Conservation (phyloP, 2,797 vertebrate genomes). For the Erethizon dorsatum region DNA sequence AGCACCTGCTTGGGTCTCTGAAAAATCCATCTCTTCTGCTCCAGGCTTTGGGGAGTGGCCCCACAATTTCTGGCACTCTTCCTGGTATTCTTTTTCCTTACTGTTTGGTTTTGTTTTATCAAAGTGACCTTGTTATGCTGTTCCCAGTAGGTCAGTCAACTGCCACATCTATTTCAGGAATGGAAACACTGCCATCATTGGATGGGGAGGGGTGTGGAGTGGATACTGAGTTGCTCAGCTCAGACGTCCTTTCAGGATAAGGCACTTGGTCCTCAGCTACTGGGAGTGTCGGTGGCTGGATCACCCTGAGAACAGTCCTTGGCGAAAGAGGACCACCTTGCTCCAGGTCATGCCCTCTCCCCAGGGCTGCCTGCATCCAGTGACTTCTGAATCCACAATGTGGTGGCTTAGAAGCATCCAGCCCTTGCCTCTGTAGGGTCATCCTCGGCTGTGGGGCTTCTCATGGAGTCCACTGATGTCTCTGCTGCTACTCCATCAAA, state of each 20-base stretch:
- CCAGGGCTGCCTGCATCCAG: background rate
- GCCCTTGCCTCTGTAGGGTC: background rate
- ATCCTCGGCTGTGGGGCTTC: background rate
- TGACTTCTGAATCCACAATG: background rate
- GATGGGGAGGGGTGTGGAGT: fast-evolving
- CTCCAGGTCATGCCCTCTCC: background rate
- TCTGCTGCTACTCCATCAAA: background rate
- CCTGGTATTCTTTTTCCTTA: background rate
- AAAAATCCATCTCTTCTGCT: background rate
- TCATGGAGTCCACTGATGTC: background rate
- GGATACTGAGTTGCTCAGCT: background rate
- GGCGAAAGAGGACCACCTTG: background rate
- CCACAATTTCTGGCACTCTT: background rate
- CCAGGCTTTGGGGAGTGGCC: background rate
- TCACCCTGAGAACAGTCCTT: background rate
- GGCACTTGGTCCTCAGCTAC: background rate
- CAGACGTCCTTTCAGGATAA: background rate
- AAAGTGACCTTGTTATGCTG: conserved; percentile 6
- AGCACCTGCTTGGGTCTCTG: background rate
- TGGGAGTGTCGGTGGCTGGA: background rate
- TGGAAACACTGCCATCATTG: background rate
- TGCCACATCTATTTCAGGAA: conserved; percentile 56
- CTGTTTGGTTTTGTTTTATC: conserved; percentile 35
- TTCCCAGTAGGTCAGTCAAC: conserved; percentile 10
- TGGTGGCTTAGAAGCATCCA: background rate